These are phyloP conservation scores for Zaprionus ghesquierei DNA, from an alignment of 1,140 invertebrate genomes.

Conservation along the genomic window DNA sequence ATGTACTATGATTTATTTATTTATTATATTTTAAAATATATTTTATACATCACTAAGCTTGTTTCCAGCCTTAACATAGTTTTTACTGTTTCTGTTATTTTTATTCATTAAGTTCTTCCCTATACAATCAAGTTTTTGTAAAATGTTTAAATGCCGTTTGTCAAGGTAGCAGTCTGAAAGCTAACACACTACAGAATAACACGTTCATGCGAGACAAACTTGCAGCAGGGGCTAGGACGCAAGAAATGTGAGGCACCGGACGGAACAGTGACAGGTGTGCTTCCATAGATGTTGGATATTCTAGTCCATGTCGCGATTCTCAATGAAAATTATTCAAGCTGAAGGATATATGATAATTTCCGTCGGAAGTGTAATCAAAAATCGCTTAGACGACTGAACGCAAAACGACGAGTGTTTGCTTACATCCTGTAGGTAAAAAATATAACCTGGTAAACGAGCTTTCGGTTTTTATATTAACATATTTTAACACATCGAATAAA, in stretches of 20 bases:
- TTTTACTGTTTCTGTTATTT: too few relatives aligned
- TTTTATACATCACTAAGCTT: too few relatives aligned
- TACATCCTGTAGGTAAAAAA: constrained; percentile 14
- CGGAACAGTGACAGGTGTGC: constrained; percentile 30
- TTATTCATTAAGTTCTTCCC: too few relatives aligned
- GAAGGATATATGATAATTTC: constrained; percentile 83
- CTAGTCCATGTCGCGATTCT: constrained; percentile 53
- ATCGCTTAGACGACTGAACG: constrained; percentile 80
- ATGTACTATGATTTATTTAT: not conserved
- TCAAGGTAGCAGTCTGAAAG: not conserved
- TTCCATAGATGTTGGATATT: constrained; percentile 4
- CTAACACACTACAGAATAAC: not conserved
- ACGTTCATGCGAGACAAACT: not conserved
- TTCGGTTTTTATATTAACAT: constrained; percentile 22
- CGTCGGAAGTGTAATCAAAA: constrained; percentile 83
- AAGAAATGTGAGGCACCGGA: not conserved
- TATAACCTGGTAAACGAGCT: constrained; percentile 11
- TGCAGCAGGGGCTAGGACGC: not conserved
- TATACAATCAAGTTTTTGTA: not conserved
- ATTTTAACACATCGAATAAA: not conserved
- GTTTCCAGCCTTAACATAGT: too few relatives aligned
- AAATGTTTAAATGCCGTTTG: not conserved
- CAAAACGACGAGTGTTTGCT: constrained; percentile 24
- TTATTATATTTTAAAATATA: not conserved
- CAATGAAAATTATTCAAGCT: constrained; percentile 82